Evolutionary conservation across 30 jellyfish, hydroid and myxozoan genomes (phyloP), one percentile per base, ranked within the genome.

Genomic region (Catostylus mosaicus): DNA sequence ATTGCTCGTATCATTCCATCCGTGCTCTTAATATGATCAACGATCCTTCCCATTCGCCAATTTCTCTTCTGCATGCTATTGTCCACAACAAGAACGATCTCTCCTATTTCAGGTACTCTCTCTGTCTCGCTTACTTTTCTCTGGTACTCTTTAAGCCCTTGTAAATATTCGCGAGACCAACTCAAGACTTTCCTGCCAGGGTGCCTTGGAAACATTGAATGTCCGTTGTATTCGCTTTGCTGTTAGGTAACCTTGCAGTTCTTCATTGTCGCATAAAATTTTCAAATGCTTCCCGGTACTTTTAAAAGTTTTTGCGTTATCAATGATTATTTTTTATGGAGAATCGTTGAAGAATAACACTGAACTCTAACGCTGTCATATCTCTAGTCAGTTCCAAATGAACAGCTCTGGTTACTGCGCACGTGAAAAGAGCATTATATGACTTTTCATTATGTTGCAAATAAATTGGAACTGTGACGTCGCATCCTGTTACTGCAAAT

Each of bases 141-240:
- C 38, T 72, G 84, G 20, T 72, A 40, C 79, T 67, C 79, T 72
- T 72, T n/a, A 1, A 72, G 73, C 12, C 70, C 84, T 14, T 72
- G 43, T 34, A 35, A 34, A 72, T 72, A 72, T 45, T 45, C 70
- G 73, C 73, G 68, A 24, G 68, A 36, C 71, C 68, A 72, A 20
- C 84, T 40, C 46, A 30, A 50, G 76, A 31, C 91, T 85, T 29
- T 77, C 91, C 56, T 56, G 61, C 86, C 86, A 75, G 34, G 86
- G 86, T 51, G 86, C 86, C 35, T 50, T 50, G 73, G 86, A 75
- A 0, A 75, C 73, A 30, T 29, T 75, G 60, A 75, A 75, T 38
- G 29, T 56, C 75, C 75, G 36, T 16, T 75, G 36, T 50, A 75
- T 56, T 7, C 61, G 59, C 47, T 33, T 50, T 47, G 75, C 31